Evolutionary conservation across 2,888 invertebrate genomes (phyloP).

Genomic region (Agonum fuliginosum): DNA sequence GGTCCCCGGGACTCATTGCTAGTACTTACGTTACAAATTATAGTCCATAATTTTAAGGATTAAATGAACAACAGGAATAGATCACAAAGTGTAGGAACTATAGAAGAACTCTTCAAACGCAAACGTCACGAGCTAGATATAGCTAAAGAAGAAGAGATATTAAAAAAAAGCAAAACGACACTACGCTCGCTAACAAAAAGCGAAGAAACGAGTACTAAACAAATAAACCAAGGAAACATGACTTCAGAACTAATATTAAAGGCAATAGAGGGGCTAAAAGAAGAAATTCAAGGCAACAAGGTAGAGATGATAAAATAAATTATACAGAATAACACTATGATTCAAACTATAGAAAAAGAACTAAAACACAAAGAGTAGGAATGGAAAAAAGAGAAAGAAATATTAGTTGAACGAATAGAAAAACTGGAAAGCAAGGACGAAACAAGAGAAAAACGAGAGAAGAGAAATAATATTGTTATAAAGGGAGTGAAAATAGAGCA

Average conservation of each 20-base stretch:
- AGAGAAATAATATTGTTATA: not conserved
- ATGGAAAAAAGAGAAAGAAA: not conserved
- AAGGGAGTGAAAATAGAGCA: not conserved
- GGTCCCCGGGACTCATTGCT: no score
- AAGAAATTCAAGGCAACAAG: not conserved
- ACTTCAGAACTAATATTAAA: not conserved
- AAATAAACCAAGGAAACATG: not conserved
- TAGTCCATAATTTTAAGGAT: no score
- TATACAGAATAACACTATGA: not conserved
- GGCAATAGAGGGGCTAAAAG: not conserved
- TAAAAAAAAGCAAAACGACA: not conserved
- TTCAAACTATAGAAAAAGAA: not conserved
- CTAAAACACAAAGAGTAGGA: not conserved
- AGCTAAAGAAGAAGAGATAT: no score
- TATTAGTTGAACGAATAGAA: not conserved
- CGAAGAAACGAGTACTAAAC: not conserved
- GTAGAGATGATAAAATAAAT: not conserved
- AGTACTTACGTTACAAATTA: no score
- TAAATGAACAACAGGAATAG: no score
- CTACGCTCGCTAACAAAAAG: not conserved
- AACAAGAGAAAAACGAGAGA: constrained; percentile 2
- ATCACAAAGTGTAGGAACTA: no score
- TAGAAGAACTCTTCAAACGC: no score
- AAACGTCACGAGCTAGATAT: no score
- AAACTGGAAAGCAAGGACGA: not conserved